Evolutionary conservation across 2,113 vertebrate species (phyloP).

Genomic region (Coptodon bakossiorum): DNA sequence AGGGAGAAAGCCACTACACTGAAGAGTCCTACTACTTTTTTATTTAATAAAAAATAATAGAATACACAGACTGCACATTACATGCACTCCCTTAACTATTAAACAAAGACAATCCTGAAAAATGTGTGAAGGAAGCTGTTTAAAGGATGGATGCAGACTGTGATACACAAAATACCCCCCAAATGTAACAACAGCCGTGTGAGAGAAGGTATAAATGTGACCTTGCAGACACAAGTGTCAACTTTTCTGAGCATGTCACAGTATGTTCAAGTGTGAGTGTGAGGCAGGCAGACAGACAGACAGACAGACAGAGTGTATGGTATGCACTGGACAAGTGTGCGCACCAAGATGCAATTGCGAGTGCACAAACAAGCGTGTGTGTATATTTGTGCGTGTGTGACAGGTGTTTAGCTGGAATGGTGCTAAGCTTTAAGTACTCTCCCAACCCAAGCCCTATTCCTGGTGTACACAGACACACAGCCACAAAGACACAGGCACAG

Average conservation of each 20-base stretch:
- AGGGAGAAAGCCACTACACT: not conserved
- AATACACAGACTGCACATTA: not conserved
- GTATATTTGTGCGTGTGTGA: conserved; percentile 27
- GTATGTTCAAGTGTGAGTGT: conserved; percentile 49
- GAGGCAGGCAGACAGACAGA: not conserved
- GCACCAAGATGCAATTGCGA: not conserved
- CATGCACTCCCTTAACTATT: not conserved
- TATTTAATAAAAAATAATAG: not conserved
- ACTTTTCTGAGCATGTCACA: conserved; percentile 48
- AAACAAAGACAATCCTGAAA: not conserved
- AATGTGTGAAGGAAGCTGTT: not conserved
- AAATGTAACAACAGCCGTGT: not conserved
- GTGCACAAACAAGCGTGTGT: not conserved
- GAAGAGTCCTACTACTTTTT: not conserved
- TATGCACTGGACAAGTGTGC: conserved; percentile 42
- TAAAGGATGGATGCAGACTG: not conserved
- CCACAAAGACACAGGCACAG: not conserved
- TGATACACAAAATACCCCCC: conserved; percentile 21
- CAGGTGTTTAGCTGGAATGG: conserved; percentile 66
- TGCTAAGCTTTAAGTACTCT: conserved; percentile 64
- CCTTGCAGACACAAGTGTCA: conserved; percentile 49
- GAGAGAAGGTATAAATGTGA: conserved; percentile 40
- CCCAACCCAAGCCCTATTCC: conserved; percentile 58
- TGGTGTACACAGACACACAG: conserved; percentile 8
- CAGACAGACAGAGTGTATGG: conserved; percentile 16